phyloP scores from a whole-genome alignment of 2,113 vertebrate species.

The Hippocampus zosterae region DNA sequence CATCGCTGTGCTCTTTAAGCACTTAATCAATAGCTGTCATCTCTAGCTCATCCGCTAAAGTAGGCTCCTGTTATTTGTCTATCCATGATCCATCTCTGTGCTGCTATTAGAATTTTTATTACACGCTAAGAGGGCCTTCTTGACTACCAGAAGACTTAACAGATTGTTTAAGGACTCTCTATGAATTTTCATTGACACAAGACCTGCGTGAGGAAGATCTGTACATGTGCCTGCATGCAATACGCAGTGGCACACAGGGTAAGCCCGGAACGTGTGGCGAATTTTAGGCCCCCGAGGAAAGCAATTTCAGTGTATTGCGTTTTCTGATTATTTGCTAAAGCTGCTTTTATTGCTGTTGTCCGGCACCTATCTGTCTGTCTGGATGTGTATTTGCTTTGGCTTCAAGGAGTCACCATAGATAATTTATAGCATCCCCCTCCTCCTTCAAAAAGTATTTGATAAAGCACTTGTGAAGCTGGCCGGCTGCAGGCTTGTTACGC shows the following conservation, averaged over 20 bases:
- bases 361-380: slow-evolving; percentile 45
- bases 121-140: slow-evolving; percentile 55
- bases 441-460: slow-evolving; percentile 53
- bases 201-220: slow-evolving; percentile 55
- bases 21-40: slow-evolving; percentile 74
- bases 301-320: slow-evolving; percentile 58
- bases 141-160: slow-evolving; percentile 62
- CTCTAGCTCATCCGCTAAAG: slow-evolving; percentile 66
- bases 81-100: slow-evolving; percentile 62
- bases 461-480: slow-evolving; percentile 47
- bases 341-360: slow-evolving; percentile 66
- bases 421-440: slow-evolving; percentile 57
- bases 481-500: slow-evolving; percentile 24
- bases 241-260: slow-evolving; percentile 35
- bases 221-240: slow-evolving; percentile 42
- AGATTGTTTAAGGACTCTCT: slow-evolving; percentile 65
- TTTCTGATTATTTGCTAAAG: slow-evolving; percentile 67
- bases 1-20: slow-evolving; percentile 59
- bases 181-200: slow-evolving; percentile 52
- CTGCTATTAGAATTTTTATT: slow-evolving; percentile 67
- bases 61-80: slow-evolving; percentile 48
- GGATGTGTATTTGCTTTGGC: slow-evolving; percentile 60
- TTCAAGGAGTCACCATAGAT: slow-evolving; percentile 63
- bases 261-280: slow-evolving; percentile 44
- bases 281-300: slow-evolving; percentile 36